phyloP scores from a whole-genome alignment of 1,140 invertebrate species.

The Colletes gigas region DNA sequence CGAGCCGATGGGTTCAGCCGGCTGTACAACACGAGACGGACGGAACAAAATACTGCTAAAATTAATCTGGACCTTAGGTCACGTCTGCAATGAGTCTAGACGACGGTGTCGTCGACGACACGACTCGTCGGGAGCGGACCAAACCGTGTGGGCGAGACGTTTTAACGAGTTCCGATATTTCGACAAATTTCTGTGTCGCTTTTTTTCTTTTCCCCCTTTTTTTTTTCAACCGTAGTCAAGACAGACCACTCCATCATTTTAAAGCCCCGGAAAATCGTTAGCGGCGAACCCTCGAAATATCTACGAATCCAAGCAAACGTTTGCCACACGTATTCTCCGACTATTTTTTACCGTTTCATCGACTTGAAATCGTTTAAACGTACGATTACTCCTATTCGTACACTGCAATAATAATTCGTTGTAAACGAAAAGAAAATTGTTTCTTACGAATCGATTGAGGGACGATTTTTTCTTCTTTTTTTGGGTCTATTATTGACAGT shows the following conservation, averaged over 20 bases:
- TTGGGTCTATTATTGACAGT: no score
- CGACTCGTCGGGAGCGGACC: slow-evolving; percentile 44
- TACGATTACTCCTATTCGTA: no score
- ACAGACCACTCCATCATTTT: not conserved
- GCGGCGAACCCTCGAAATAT: not conserved
- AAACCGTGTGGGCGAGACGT: slow-evolving; percentile 45
- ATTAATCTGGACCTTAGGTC: slow-evolving; percentile 75
- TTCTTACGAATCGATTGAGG: no score
- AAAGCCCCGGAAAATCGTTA: not conserved
- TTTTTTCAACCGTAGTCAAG: not conserved
- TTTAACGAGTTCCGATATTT: slow-evolving; percentile 49
- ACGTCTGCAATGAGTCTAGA: slow-evolving; percentile 76
- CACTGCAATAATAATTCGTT: no score
- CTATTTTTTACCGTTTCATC: no score
- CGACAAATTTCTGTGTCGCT: slow-evolving; percentile 39
- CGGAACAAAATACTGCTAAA: slow-evolving; percentile 77
- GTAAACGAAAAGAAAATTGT: no score
- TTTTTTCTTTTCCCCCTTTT: not conserved
- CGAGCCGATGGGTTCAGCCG: slow-evolving; percentile 38
- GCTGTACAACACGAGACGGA: slow-evolving; percentile 59
- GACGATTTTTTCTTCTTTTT: no score
- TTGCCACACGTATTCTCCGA: no score
- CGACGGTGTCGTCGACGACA: slow-evolving; percentile 56
- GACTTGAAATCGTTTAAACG: no score
- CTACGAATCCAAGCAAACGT: no score